Conservation (phyloP, 2,797 vertebrate species). For the Mus spretus region DNA sequence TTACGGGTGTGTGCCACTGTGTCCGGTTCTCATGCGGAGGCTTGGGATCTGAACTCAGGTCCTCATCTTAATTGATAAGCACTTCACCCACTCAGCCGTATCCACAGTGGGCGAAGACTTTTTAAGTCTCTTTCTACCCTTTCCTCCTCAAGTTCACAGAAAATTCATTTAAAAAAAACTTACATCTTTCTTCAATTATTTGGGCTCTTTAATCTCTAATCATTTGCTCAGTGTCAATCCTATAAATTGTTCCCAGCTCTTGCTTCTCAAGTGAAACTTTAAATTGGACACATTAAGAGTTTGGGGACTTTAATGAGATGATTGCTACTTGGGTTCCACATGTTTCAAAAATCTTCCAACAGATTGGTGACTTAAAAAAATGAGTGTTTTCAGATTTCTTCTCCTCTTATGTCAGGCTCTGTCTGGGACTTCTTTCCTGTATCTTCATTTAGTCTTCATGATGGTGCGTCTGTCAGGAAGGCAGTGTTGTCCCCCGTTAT, state of each 20-base stretch:
- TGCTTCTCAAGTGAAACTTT: slow-evolving; percentile 70
- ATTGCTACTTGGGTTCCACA: slow-evolving; percentile 51
- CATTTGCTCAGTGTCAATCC: slow-evolving; percentile 57
- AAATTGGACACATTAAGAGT: slow-evolving; percentile 56
- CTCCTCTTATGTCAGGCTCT: not conserved
- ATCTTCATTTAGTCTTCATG: slow-evolving; percentile 36
- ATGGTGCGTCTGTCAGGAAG: not conserved
- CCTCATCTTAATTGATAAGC: not conserved
- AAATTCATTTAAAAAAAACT: not conserved
- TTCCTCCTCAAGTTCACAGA: slow-evolving; percentile 18
- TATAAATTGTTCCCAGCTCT: slow-evolving; percentile 60
- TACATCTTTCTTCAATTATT: slow-evolving; percentile 13
- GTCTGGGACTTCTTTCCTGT: slow-evolving; percentile 1
- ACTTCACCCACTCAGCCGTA: not conserved
- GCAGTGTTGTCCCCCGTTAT: not conserved
- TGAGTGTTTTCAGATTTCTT: slow-evolving; percentile 6
- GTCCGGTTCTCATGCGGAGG: not conserved
- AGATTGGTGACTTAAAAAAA: slow-evolving; percentile 22
- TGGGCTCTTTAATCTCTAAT: slow-evolving; percentile 60
- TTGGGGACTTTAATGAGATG: slow-evolving; percentile 40
- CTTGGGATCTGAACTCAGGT: not conserved
- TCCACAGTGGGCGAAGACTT: not conserved
- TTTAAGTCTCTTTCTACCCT: slow-evolving; percentile 1
- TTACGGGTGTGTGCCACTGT: not conserved
- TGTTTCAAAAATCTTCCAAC: slow-evolving; percentile 37